phyloP scores from a whole-genome alignment of 1,140 invertebrate species.

The Hestina assimilis region DNA sequence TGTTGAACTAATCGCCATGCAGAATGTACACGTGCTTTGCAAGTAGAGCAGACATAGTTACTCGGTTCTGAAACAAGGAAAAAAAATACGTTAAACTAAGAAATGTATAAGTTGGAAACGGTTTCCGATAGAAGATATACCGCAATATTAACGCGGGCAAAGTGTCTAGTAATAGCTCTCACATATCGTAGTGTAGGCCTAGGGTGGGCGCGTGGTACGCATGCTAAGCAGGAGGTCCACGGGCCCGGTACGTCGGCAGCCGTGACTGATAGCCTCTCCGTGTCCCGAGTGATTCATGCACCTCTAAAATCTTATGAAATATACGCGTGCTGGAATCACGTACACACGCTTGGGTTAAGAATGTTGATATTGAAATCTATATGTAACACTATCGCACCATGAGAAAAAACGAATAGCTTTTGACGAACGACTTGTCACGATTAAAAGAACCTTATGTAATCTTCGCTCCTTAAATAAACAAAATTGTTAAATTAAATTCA shows the following conservation, averaged over 20 bases:
- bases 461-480: not conserved
- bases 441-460: not conserved
- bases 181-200: conserved; percentile 75
- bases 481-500: no score
- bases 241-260: conserved; percentile 54
- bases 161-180: conserved; percentile 78
- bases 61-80: conserved; percentile 92
- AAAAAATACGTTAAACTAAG: conserved; percentile 39
- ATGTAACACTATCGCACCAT: conserved; percentile 60
- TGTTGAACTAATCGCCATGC: conserved; percentile 97
- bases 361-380: conserved; percentile 78
- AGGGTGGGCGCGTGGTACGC: conserved; percentile 62
- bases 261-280: conserved; percentile 72
- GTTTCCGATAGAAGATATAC: conserved; percentile 65
- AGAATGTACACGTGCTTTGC: conserved; percentile 92
- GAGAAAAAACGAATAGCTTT: conserved; percentile 45
- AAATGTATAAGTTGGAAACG: conserved; percentile 42
- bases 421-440: conserved; percentile 16
- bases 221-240: conserved; percentile 70
- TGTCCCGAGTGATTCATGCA: conserved; percentile 76
- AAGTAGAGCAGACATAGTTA: conserved; percentile 96
- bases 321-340: conserved; percentile 71
- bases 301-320: conserved; percentile 78
- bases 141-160: conserved; percentile 74
- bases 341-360: conserved; percentile 68